Evolutionary conservation across 2,797 vertebrate genomes (phyloP).

Genomic region (Sebastes iracundus): DNA sequence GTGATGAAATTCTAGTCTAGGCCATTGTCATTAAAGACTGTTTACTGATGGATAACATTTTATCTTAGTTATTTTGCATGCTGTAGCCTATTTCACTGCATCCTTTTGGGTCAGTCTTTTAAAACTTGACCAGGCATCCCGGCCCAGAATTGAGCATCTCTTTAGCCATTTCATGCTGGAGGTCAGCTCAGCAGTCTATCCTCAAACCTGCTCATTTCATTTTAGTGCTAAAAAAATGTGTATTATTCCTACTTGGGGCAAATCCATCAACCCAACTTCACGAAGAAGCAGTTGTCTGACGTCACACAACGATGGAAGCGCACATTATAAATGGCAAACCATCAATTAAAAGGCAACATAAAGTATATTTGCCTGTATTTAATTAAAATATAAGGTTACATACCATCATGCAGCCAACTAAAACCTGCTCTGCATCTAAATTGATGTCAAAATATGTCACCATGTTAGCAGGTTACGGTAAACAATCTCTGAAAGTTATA

Average conservation of each 20-base stretch:
- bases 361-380: too few species aligned
- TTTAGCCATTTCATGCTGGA: neutral
- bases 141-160: neutral
- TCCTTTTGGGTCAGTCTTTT: neutral
- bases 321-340: too few species aligned
- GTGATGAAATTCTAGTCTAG: neutral
- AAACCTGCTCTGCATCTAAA: too few species aligned
- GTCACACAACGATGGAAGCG: too few species aligned
- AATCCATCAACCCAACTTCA: too few species aligned
- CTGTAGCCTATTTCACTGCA: neutral
- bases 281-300: too few species aligned
- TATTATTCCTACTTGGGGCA: neutral
- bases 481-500: too few species aligned
- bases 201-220: neutral
- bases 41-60: neutral
- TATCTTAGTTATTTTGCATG: rapidly evolving
- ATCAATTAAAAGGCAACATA: too few species aligned
- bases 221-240: neutral
- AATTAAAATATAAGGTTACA: too few species aligned
- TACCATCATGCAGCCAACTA: too few species aligned
- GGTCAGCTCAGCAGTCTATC: neutral
- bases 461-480: too few species aligned
- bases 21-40: neutral
- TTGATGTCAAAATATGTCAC: too few species aligned
- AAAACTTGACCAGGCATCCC: neutral